Percentiles rank a stretch among this genome's conserved stretches.
phyloP scores from a whole-genome alignment of 2,797 vertebrate genomes.

The Neomorphus geoffroyi region DNA sequence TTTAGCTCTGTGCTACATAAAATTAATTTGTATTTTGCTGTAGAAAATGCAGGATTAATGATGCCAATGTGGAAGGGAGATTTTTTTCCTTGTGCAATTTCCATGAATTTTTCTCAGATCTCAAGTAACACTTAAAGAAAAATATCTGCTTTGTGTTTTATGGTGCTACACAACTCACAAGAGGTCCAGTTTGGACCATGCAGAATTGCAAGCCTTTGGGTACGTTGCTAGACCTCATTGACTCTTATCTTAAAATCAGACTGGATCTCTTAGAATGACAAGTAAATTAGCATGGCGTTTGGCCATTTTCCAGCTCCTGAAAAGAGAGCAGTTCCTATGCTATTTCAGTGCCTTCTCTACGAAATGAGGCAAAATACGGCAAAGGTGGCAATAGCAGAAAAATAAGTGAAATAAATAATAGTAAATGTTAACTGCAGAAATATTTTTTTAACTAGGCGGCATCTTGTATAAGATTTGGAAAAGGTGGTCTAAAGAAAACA shows the following conservation, averaged over 20 bases:
- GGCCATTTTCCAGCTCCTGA: not conserved
- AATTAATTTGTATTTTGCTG: constrained; percentile 63
- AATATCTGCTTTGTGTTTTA: not conserved
- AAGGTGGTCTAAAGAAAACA: not conserved
- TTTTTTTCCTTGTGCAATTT: not conserved
- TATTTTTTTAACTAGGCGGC: not conserved
- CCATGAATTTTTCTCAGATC: not conserved
- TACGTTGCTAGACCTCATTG: not conserved
- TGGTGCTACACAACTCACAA: not conserved
- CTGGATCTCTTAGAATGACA: not conserved
- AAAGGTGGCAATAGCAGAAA: not conserved
- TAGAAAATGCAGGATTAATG: constrained; percentile 42
- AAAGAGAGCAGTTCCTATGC: not conserved
- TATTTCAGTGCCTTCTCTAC: not conserved
- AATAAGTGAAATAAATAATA: not conserved
- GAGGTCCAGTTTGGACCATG: not conserved
- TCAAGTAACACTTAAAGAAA: not conserved
- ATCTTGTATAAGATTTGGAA: not conserved
- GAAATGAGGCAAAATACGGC: not conserved
- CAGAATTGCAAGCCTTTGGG: not conserved
- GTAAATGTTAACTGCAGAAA: not conserved
- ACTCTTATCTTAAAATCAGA: not conserved
- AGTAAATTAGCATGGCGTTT: not conserved
- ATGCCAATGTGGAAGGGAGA: not conserved
- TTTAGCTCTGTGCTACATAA: not conserved